Base-by-base conservation (phyloP, 2,888 invertebrate species). In the Spialia ferax region DNA sequence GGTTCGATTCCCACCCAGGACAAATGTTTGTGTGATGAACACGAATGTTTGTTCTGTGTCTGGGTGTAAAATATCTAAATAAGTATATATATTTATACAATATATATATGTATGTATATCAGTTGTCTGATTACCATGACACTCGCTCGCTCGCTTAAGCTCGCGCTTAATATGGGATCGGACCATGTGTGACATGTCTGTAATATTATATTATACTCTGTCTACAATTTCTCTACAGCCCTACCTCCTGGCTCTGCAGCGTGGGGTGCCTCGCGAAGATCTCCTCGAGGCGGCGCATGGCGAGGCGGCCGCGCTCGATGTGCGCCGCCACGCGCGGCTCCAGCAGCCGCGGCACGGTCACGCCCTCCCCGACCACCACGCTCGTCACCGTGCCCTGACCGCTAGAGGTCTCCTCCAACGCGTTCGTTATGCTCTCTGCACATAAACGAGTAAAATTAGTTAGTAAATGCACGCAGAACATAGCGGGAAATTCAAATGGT, bases 181-280 rank as follows among this genome's bases (percentile, higher is more conserved):
- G n/a, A n/a, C n/a, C n/a, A n/a, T n/a, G n/a, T n/a, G n/a, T n/a
- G n/a, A n/a, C n/a, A n/a, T n/a, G n/a, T n/a, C n/a, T n/a, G n/a
- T n/a, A n/a, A n/a, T n/a, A n/a, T n/a, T n/a, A n/a, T n/a, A n/a
- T n/a, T n/a, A n/a, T n/a, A n/a, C n/a, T n/a, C n/a, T n/a, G n/a
- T n/a, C n/a, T n/a, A 38, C 38, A 38, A 10, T 11, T 4, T 13
- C 6, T 42, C 15, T 42, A 15, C 1, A 15, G 15, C 45, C 32
- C 69, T 68, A 95, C 96, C 85, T 96, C 96, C 69, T 96, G 95
- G 74, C 96, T 97, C 85, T 97, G 97, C 50, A 96, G 88, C 23
- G 96, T 95, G 7, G 97, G 97, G 80, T 97, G 96, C 71, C 96
- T 96, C 26, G 96, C 96, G 82, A 97, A 97, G 77, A 97, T 96